A percentile compares a stretch with the other conserved stretches of the same genome.
Evolutionary conservation across 2,797 vertebrate species (phyloP).

Genomic region (Neosilurus mollespiculum): DNA sequence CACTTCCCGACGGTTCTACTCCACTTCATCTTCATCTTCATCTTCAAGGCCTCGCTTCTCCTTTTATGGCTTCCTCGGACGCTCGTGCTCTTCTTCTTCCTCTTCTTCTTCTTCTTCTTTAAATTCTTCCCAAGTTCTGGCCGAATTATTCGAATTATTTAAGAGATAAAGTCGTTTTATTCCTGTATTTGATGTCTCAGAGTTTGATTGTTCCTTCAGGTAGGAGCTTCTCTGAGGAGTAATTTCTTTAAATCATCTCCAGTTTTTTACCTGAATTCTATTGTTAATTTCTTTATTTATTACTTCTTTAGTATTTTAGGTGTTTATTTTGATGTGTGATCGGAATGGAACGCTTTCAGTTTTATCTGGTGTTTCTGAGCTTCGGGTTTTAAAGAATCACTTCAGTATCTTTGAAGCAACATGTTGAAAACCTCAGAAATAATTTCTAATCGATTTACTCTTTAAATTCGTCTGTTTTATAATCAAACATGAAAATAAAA

Average conservation of each 20-base stretch:
- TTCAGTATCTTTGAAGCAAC: constrained; percentile 27
- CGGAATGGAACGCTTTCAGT: not conserved
- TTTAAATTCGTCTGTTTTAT: too few relatives aligned
- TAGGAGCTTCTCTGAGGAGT: too few relatives aligned
- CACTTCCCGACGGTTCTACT: not conserved
- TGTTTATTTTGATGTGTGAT: not conserved
- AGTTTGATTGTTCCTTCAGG: not conserved
- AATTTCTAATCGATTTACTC: not conserved
- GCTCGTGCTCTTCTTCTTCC: not conserved
- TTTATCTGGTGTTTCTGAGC: not conserved
- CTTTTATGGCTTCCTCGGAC: constrained; percentile 45
- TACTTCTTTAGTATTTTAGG: too few relatives aligned
- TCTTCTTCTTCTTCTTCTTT: not conserved
- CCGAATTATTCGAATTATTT: not conserved
- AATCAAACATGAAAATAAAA: not conserved
- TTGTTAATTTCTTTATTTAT: not conserved
- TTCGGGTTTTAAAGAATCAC: not conserved
- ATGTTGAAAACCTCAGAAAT: not conserved
- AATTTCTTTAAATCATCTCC: not conserved
- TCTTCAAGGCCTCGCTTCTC: constrained; percentile 31
- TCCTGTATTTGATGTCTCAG: not conserved
- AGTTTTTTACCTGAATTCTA: not conserved
- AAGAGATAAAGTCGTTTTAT: not conserved
- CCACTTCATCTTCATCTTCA: not conserved
- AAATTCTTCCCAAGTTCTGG: not conserved